Conservation (phyloP, 2,888 invertebrate genomes). For the Cryptocephalus moraei region DNA sequence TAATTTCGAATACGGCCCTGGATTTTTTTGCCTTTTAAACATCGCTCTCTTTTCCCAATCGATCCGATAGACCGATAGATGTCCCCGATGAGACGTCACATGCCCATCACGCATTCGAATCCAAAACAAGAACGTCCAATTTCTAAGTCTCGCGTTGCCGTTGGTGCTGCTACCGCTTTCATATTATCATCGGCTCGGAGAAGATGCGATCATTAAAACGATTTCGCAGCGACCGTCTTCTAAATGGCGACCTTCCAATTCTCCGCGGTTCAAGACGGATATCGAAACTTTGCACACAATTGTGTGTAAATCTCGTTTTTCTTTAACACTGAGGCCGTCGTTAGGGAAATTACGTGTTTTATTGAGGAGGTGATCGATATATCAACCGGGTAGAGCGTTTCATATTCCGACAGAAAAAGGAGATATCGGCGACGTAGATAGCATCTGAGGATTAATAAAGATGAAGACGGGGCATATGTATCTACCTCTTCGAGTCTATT, state of each 20-base stretch:
- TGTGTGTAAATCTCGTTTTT: slow-evolving; percentile 5
- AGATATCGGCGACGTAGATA: too few relatives aligned
- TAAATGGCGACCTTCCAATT: not conserved
- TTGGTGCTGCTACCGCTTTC: slow-evolving; percentile 1
- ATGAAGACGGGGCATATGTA: too few relatives aligned
- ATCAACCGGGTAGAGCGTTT: too few relatives aligned
- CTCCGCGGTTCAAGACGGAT: slow-evolving; percentile 1
- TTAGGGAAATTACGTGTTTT: too few relatives aligned
- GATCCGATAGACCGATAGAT: slow-evolving; percentile 20
- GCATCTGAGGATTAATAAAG: too few relatives aligned
- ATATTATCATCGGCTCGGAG: not conserved
- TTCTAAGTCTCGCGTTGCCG: slow-evolving; percentile 17
- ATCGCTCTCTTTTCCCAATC: slow-evolving; percentile 11
- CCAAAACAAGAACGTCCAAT: slow-evolving; percentile 20
- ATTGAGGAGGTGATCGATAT: too few relatives aligned
- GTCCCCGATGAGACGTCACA: slow-evolving; percentile 19
- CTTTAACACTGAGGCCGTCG: not conserved
- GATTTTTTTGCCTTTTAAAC: not conserved
- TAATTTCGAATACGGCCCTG: too few relatives aligned
- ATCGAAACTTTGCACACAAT: slow-evolving; percentile 3
- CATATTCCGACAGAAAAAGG: too few relatives aligned
- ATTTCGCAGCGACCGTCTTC: too few relatives aligned
- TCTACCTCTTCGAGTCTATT: too few relatives aligned
- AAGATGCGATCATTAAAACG: slow-evolving; percentile 4
- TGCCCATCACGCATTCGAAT: slow-evolving; percentile 20